Evolutionary conservation across 1,140 invertebrate genomes (phyloP).

Genomic region (Rhopalosiphum padi): DNA sequence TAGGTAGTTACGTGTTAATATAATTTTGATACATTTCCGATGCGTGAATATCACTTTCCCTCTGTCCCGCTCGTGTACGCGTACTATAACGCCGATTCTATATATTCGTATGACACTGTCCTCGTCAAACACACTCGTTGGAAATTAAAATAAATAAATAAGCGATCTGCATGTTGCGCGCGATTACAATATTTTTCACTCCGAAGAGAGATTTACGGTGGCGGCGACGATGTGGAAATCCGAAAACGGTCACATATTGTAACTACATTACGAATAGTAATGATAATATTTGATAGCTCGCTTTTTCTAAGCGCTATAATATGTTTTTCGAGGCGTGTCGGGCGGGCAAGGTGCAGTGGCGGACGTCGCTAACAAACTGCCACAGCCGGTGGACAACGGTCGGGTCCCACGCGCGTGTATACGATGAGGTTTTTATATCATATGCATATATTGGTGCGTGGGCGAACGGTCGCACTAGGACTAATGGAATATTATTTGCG

Average conservation of each 20-base stretch:
- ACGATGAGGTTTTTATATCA: neutral
- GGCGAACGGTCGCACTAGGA: neutral
- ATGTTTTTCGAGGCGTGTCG: neutral
- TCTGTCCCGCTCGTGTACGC: no score
- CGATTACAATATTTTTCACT: neutral
- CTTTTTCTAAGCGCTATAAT: neutral
- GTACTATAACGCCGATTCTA: neutral
- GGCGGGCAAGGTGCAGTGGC: neutral
- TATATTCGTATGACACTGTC: neutral
- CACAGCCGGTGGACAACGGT: neutral
- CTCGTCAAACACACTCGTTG: neutral
- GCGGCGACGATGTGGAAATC: neutral
- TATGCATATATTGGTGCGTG: neutral
- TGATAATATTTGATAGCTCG: neutral
- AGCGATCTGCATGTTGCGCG: neutral
- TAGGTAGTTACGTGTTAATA: neutral
- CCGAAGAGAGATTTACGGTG: neutral
- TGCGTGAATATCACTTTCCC: neutral
- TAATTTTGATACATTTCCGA: neutral
- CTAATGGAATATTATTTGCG: neutral
- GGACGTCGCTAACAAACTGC: slow-evolving; percentile 8
- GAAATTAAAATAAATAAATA: neutral
- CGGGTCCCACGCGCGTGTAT: neutral
- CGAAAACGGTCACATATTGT: neutral
- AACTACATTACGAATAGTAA: neutral